Conservation (phyloP, 2,113 vertebrate genomes). For the Ochotona curzoniae region DNA sequence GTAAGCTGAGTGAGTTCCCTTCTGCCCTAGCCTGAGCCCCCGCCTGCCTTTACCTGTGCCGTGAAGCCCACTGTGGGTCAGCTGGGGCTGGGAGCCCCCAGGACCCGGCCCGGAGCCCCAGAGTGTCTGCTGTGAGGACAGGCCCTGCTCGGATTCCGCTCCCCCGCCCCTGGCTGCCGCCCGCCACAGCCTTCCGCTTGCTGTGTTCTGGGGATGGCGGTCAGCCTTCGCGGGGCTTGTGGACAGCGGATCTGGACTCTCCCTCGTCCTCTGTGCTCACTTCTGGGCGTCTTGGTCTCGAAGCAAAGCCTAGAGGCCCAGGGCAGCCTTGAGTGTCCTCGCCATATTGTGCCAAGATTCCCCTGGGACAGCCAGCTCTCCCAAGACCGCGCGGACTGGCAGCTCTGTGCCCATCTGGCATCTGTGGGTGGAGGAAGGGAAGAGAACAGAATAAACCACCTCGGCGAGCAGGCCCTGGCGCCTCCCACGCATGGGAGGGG, state of each 20-base stretch:
- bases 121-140: not conserved
- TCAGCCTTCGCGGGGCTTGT: too few species aligned
- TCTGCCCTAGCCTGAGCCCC: too few species aligned
- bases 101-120: too few species aligned
- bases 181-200: not conserved
- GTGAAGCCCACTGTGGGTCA: too few species aligned
- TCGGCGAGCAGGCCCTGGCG: too few species aligned
- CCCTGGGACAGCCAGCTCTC: not conserved
- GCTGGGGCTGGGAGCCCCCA: too few species aligned
- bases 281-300: not conserved
- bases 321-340: not conserved
- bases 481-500: too few species aligned
- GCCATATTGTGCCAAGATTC: not conserved
- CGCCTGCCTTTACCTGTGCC: too few species aligned
- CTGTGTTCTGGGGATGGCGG: not conserved
- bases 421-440: not conserved
- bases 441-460: not conserved
- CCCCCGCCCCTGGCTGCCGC: too few species aligned
- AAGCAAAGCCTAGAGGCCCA: not conserved
- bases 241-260: accelerated
- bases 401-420: not conserved
- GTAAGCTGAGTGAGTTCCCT: too few species aligned
- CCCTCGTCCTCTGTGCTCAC: accelerated
- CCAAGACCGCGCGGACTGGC: not conserved
- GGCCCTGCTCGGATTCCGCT: not conserved